Conservation (phyloP, 2,888 invertebrate genomes). For the Drosophila testacea region DNA sequence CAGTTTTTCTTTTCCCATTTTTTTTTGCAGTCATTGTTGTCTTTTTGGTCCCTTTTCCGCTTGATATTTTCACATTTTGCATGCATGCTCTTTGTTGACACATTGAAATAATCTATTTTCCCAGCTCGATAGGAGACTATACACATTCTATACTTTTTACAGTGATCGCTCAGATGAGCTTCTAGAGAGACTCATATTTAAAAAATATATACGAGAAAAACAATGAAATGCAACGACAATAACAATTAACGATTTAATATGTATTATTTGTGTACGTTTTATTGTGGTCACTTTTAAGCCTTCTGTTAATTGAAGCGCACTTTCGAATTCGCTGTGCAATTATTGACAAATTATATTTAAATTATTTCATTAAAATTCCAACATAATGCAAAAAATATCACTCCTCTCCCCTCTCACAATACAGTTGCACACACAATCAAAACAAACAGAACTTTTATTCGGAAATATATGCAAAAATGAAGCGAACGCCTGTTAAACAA, state of each 20-base stretch:
- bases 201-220: not conserved
- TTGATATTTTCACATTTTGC: slow-evolving; percentile 58
- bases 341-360: slow-evolving; percentile 59
- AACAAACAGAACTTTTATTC: slow-evolving; percentile 45
- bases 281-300: slow-evolving; percentile 53
- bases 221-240: slow-evolving; percentile 19
- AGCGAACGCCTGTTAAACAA: slow-evolving; percentile 39
- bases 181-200: not conserved
- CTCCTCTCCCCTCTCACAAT: not conserved
- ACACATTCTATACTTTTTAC: not conserved
- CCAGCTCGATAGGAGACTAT: not conserved
- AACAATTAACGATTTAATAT: slow-evolving; percentile 43
- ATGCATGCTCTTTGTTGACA: slow-evolving; percentile 63
- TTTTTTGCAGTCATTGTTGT: slow-evolving; percentile 27
- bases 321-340: slow-evolving; percentile 43
- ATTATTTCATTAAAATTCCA: slow-evolving; percentile 53
- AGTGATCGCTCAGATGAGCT: slow-evolving; percentile 1
- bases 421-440: slow-evolving; percentile 11
- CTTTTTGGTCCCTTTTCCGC: slow-evolving; percentile 48
- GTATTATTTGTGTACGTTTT: slow-evolving; percentile 42
- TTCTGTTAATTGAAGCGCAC: slow-evolving; percentile 63
- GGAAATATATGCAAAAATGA: slow-evolving; percentile 47
- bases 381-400: slow-evolving; percentile 16
- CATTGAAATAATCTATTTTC: slow-evolving; percentile 61
- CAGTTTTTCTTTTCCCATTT: slow-evolving; percentile 10